phyloP scores from a whole-genome alignment of 2,888 invertebrate genomes.

The Sesia bembeciformis region DNA sequence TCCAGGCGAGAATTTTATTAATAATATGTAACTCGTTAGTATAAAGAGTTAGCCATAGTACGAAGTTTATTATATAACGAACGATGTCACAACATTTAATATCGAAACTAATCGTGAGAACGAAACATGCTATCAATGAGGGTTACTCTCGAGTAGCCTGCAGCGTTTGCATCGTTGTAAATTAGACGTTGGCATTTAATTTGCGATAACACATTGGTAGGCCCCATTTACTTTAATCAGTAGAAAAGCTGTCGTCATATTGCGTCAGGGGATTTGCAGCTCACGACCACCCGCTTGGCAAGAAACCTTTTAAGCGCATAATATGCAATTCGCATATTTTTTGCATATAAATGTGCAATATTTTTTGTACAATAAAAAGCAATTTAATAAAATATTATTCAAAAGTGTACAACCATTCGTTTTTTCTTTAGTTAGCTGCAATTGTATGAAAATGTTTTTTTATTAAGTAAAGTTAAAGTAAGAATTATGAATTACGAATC shows the following conservation, averaged over 20 bases:
- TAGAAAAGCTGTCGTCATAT: not conserved
- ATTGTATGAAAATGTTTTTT: too few species aligned
- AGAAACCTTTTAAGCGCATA: not conserved
- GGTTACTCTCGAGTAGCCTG: constrained; percentile 10
- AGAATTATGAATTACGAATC: too few species aligned
- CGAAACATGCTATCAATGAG: not conserved
- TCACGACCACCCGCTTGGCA: not conserved
- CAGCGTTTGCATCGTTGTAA: constrained; percentile 25
- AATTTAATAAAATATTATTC: constrained; percentile 7
- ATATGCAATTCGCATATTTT: too few species aligned
- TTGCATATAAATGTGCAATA: constrained; percentile 6
- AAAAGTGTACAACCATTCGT: too few species aligned
- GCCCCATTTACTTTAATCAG: constrained; percentile 10
- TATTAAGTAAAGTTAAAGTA: too few species aligned
- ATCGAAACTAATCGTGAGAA: constrained; percentile 11
- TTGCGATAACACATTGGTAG: constrained; percentile 35
- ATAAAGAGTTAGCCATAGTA: too few species aligned
- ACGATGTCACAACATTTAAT: not conserved
- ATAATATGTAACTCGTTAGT: too few species aligned
- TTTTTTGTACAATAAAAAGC: constrained; percentile 13
- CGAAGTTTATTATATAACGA: too few species aligned
- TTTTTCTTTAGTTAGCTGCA: too few species aligned
- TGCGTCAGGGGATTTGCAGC: not conserved
- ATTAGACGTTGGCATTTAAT: constrained; percentile 34
- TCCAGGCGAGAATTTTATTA: too few species aligned